Percentiles rank a stretch among this genome's conserved stretches.
Conservation (phyloP, 2,113 vertebrate genomes). For the Larimichthys polyactis region DNA sequence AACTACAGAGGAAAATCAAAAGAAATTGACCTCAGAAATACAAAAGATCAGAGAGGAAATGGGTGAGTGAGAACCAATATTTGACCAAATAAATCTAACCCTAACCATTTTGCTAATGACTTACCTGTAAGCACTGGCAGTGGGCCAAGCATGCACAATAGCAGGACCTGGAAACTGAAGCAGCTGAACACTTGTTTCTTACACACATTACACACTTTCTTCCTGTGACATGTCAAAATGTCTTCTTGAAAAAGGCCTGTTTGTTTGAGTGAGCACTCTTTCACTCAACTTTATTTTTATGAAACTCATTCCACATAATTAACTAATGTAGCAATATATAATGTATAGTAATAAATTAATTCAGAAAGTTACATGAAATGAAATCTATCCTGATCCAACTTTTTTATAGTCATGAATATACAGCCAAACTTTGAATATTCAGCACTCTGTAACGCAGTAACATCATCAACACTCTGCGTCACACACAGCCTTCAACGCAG, state of each 20-base stretch:
- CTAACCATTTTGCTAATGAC: too few species aligned
- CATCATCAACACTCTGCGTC: not conserved
- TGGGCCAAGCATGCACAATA: not conserved
- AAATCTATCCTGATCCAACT: not conserved
- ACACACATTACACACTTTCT: not conserved
- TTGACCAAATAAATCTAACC: not conserved
- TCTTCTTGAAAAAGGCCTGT: not conserved
- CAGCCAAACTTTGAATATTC: not conserved
- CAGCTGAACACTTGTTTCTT: not conserved
- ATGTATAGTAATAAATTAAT: too few species aligned
- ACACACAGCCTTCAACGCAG: constrained; percentile 84
- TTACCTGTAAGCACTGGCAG: not conserved
- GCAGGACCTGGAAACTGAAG: not conserved
- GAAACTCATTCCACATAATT: too few species aligned
- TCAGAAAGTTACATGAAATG: not conserved
- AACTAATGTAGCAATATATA: too few species aligned
- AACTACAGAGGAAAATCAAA: constrained; percentile 88
- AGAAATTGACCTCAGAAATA: constrained; percentile 88
- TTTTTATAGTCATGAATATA: not conserved
- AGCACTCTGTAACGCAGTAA: not conserved
- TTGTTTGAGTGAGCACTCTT: not conserved
- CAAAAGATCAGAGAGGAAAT: constrained; percentile 92
- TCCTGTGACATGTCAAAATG: not conserved
- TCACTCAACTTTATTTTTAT: not conserved
- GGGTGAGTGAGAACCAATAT: constrained; percentile 85